Percentiles rank a stretch among this genome's conserved stretches.
Evolutionary conservation across 2,888 invertebrate genomes (phyloP).

Genomic region (Stenichneumon culpator): DNA sequence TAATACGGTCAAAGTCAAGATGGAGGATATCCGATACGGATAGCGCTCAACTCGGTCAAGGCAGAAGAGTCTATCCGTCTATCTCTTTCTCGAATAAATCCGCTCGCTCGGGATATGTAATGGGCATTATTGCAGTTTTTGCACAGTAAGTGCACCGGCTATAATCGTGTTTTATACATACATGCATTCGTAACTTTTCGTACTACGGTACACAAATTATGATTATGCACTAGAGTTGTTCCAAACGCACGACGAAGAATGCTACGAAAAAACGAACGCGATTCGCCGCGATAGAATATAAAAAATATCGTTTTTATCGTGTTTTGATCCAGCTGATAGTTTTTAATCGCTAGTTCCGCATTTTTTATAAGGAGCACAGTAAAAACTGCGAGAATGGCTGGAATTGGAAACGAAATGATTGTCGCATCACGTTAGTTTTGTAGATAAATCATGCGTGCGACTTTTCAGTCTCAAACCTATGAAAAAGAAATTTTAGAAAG

Average conservation of each 20-base stretch:
- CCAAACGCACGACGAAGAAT: background rate
- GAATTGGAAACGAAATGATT: background rate
- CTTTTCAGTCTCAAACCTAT: background rate
- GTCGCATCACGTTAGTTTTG: background rate
- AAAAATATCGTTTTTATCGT: background rate
- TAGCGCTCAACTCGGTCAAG: conserved; percentile 84
- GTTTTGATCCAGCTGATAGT: background rate
- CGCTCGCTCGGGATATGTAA: conserved; percentile 55
- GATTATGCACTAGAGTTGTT: background rate
- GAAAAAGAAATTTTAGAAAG: background rate
- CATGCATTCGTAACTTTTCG: background rate
- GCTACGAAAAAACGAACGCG: background rate
- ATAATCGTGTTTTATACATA: background rate
- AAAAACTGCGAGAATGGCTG: background rate
- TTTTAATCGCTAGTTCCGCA: background rate
- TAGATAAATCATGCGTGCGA: background rate
- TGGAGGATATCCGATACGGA: conserved; percentile 83
- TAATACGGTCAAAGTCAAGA: conserved; percentile 84
- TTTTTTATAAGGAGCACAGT: background rate
- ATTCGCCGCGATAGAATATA: background rate
- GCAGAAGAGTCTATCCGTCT: conserved; percentile 76
- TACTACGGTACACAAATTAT: background rate
- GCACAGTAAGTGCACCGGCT: conserved; percentile 17
- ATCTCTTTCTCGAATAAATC: conserved; percentile 53
- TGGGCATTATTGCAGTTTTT: background rate